Base-by-base conservation (phyloP, 2,888 invertebrate species). In the Dicyrtomina minuta region DNA sequence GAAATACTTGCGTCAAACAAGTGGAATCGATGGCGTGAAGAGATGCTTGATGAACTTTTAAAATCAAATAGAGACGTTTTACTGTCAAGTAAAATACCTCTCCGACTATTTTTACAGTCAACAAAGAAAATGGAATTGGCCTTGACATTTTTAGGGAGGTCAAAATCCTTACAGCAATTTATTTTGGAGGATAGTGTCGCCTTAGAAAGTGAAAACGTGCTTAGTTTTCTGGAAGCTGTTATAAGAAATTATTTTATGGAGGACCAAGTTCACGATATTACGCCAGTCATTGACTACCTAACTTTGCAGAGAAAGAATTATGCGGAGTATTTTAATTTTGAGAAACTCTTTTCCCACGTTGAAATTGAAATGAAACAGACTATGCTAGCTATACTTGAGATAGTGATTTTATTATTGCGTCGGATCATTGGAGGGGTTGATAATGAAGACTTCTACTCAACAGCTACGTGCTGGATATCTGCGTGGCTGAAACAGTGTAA, bases 401-500 rank as follows among this genome's bases (percentile, higher is more conserved):
- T 74, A 17, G 64, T 75, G 17, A 66, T 51, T 41, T 13, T n/a
- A 17, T n/a, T 60, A 13, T 26, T 66, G 39, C 39, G 33, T 27
- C 56, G 24, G 43, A 46, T 49, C 6, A 2, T 20, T 1, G 72
- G 24, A 49, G 26, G 5, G 65, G 43, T 55, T n/a, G 65, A 55
- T n/a, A 65, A 74, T 24, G 70, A 70, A 39, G 75, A 75, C 17
- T 76, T 76, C 59, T 43, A 70, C 10, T 70, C 76, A 10, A 61
- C 69, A 8, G 74, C 68, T 2, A 53, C 74, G 1, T 77, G 77
- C 60, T 77, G 77, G 77, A 68, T 77, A 20, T 72, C 75, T 43
- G 74, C 73, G 0, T 77, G 76, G 75, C 55, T 77, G 6, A 72
- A 73, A 49, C 70, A 74, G 22, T 68, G 66, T 6, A 75, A 75